Evolutionary conservation across 1,140 invertebrate genomes (phyloP), one percentile per base, ranked within the genome.

Genomic region (Drosophila tristis): DNA sequence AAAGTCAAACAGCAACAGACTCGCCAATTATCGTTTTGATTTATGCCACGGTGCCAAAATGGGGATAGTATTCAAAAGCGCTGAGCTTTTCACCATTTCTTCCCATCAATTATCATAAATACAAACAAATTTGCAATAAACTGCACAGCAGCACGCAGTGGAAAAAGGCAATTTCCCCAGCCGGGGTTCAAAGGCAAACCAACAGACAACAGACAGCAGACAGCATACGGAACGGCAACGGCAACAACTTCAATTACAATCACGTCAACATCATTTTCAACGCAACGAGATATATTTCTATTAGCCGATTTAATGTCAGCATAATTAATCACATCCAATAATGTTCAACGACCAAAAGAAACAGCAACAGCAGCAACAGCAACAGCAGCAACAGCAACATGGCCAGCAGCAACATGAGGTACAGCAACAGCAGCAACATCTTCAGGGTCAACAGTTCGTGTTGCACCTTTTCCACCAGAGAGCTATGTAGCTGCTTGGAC

Each of bases 301-400:
- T 89, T 89, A 89, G 84, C 85, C 84, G 84, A 89, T 89, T 89
- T 89, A 89, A 89, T 89, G 84, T 89, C 84, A 89, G 84, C 79
- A 84, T 89, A 90, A 89, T 89, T 89, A 89, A 89, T 89, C 84
- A 89, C 72, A 73, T 61, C 72, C 61, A 70, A 82, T 87, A 82
- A 87, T 87, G 63, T 73, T 55, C 61, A 70, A 53, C 62, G 79
- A 65, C 48, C 57, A 54, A 45, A 51, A 65, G 25, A 43, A 72
- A 25, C 72, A 68, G 29, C 72, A 50, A 9, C 59, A 70, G 48
- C 75, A 61, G 57, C 55, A 47, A n/a, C n/a, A n/a, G n/a, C n/a
- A n/a, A n/a, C n/a, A n/a, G 35, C 54, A 25, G 29, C 39, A 55
- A 4, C 53, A 57, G 20, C 51, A 56, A 44, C 51, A 49, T 3